Conservation (phyloP, 2,797 vertebrate species). For the Manis crassicaudata region DNA sequence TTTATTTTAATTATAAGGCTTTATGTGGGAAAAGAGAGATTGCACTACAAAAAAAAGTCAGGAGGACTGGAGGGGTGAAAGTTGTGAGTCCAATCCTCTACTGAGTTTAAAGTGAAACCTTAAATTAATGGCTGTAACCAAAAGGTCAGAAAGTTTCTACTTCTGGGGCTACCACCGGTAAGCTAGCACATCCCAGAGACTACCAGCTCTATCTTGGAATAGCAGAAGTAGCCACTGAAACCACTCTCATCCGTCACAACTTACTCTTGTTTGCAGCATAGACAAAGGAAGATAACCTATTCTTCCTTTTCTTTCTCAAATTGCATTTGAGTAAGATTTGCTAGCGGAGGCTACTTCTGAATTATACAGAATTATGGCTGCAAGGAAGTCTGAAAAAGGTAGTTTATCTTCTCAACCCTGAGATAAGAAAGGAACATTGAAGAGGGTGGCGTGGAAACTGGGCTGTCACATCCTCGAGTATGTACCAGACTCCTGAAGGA, state of each 20-base stretch:
- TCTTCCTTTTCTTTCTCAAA: neutral
- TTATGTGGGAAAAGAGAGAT: neutral
- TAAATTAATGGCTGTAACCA: neutral
- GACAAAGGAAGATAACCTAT: neutral
- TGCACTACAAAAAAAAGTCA: neutral
- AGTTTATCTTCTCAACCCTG: neutral
- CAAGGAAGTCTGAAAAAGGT: neutral
- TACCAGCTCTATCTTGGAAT: neutral
- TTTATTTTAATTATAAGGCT: neutral
- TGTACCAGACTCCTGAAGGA: neutral
- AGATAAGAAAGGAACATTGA: neutral
- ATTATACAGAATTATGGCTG: neutral
- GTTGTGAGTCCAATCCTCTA: neutral
- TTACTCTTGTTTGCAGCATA: neutral
- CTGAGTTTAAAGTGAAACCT: neutral
- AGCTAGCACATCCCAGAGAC: neutral
- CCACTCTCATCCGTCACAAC: neutral
- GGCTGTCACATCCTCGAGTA: neutral
- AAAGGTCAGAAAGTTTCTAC: neutral
- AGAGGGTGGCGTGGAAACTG: neutral
- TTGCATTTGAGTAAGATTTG: neutral
- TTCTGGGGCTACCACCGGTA: neutral
- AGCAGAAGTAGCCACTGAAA: neutral
- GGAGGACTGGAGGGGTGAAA: neutral
- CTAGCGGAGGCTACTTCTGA: neutral